A percentile compares a stretch with the other conserved stretches of the same genome.
These are phyloP conservation scores for Sinhomidia bicolor DNA, from an alignment of 2,888 invertebrate genomes.

Conservation along the genomic window DNA sequence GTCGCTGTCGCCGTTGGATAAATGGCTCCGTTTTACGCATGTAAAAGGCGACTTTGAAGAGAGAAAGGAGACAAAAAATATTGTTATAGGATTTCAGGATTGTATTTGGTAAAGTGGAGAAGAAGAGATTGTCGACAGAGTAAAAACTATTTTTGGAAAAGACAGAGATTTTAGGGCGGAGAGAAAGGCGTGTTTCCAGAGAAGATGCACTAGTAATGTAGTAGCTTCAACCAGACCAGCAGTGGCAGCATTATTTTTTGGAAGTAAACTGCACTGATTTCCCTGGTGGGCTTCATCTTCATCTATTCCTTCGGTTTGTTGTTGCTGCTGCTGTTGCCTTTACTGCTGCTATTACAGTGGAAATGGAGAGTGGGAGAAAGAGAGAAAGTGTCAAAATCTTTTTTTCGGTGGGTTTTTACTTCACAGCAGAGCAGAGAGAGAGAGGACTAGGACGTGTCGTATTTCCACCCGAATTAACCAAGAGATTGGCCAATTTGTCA, in stretches of 20 bases:
- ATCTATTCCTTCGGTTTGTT: background rate
- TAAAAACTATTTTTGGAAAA: background rate
- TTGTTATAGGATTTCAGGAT: background rate
- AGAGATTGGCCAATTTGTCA: constrained; percentile 80
- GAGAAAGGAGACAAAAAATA: background rate
- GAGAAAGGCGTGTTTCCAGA: constrained; percentile 75
- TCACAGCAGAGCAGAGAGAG: constrained; percentile 74
- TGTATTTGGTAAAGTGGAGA: background rate
- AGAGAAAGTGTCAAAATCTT: constrained; percentile 35
- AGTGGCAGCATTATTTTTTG: no score
- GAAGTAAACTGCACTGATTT: constrained; percentile 72
- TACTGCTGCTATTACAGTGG: background rate
- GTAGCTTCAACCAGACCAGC: background rate
- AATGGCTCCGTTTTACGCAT: constrained; percentile 79
- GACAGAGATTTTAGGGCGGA: constrained; percentile 71
- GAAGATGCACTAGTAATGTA: background rate
- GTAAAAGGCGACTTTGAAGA: constrained; percentile 68
- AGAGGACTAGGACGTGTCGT: constrained; percentile 79
- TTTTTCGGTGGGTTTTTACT: constrained; percentile 12
- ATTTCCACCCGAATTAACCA: constrained; percentile 80
- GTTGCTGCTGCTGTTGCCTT: background rate
- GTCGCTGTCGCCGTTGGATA: no score
- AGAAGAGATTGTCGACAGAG: background rate
- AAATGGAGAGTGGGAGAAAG: background rate
- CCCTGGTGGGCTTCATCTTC: constrained; percentile 79